Evolutionary conservation across 2,797 vertebrate species (phyloP).

Genomic region (Falco naumanni): DNA sequence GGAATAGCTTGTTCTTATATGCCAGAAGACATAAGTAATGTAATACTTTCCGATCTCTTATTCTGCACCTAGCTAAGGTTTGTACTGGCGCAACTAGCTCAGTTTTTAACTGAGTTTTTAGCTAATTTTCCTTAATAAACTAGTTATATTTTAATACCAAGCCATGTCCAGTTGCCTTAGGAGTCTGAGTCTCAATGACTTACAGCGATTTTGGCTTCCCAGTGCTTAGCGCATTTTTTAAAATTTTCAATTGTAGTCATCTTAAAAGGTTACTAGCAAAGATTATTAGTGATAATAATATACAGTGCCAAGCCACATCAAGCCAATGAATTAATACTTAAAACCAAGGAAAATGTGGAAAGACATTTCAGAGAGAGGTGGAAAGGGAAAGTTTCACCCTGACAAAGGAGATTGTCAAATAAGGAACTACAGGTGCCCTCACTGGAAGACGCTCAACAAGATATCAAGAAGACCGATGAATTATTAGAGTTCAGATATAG

Average conservation of each 20-base stretch:
- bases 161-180: background rate
- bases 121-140: background rate
- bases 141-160: background rate
- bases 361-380: background rate
- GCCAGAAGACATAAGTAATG: background rate
- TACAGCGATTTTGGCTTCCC: background rate
- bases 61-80: background rate
- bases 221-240: background rate
- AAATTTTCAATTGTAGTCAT: background rate
- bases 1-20: background rate
- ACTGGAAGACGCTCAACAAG: background rate
- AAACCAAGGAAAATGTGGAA: background rate
- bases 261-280: background rate
- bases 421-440: background rate
- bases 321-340: background rate
- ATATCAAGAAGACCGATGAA: background rate
- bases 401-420: background rate
- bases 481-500: background rate
- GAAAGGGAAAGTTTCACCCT: background rate
- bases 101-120: too few species aligned
- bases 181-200: background rate
- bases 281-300: background rate
- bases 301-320: background rate
- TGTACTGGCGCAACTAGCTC: background rate
- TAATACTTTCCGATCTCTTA: background rate